A percentile compares a stretch with the other conserved stretches of the same genome.
phyloP scores from a whole-genome alignment of 2,797 vertebrate species.

The Margarornis squamiger region DNA sequence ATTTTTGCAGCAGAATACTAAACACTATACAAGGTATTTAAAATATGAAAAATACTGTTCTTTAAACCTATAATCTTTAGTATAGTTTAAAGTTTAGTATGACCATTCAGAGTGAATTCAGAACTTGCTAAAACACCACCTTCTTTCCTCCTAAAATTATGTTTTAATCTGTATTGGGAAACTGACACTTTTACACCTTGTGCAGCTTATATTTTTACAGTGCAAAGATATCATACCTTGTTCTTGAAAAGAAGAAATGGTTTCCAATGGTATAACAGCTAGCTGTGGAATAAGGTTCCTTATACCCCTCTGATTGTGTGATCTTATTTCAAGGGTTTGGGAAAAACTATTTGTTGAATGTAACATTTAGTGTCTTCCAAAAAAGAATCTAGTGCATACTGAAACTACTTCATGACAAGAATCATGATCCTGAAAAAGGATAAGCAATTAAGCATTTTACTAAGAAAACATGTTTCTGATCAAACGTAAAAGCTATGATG shows the following conservation, averaged over 20 bases:
- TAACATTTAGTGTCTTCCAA: not conserved
- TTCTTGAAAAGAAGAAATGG: not conserved
- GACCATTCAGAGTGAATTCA: not conserved
- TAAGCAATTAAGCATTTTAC: not conserved
- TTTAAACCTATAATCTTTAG: not conserved
- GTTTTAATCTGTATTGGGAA: not conserved
- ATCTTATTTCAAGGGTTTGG: not conserved
- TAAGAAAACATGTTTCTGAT: not conserved
- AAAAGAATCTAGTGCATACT: not conserved
- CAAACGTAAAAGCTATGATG: not conserved
- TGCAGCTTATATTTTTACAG: not conserved
- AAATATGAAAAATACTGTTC: not conserved
- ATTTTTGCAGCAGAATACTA: not conserved
- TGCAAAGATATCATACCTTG: not conserved
- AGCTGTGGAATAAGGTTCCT: not conserved
- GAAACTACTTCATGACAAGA: not conserved
- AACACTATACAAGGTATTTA: not conserved
- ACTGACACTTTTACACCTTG: not conserved
- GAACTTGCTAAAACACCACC: not conserved
- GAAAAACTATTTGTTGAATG: not conserved
- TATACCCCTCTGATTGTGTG: not conserved
- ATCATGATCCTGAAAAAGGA: not conserved
- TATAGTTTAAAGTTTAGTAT: not conserved
- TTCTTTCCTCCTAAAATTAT: not conserved
- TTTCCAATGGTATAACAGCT: not conserved